These are phyloP conservation scores for Phylloscopus collybita DNA, from an alignment of 2,797 vertebrate genomes.

Conservation along the genomic window DNA sequence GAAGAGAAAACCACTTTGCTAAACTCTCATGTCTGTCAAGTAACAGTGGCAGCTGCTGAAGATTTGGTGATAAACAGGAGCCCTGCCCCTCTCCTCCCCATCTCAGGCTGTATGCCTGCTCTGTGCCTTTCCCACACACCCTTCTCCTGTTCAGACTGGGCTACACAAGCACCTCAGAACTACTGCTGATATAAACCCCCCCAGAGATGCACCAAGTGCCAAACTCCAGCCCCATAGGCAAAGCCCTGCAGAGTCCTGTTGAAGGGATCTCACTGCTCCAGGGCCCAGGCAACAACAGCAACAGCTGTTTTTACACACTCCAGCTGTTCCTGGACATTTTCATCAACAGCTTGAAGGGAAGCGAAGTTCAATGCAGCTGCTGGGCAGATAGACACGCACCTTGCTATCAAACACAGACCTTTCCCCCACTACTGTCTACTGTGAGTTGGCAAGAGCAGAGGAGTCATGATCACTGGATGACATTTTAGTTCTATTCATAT, in stretches of 20 bases:
- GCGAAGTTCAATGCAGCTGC: not conserved
- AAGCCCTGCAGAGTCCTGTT: not conserved
- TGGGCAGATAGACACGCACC: not conserved
- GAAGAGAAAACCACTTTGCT: not conserved
- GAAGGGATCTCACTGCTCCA: not conserved
- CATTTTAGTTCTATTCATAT: not conserved
- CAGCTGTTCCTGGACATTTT: not conserved
- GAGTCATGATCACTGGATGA: not conserved
- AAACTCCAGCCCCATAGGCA: not conserved
- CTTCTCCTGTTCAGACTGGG: not conserved
- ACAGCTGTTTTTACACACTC: not conserved
- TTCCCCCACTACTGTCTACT: not conserved
- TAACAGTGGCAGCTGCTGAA: not conserved
- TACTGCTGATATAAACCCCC: accelerated
- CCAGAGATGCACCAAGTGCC: not conserved
- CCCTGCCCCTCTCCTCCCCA: not conserved
- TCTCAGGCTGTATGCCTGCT: not conserved
- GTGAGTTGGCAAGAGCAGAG: not conserved
- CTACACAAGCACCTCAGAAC: not conserved
- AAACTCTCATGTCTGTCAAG: not conserved
- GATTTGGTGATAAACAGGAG: not conserved
- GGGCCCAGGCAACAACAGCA: not conserved
- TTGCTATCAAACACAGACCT: not conserved
- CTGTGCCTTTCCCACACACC: not conserved
- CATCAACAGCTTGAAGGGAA: not conserved